Evolutionary conservation across 2,113 vertebrate genomes (phyloP).

Genomic region (Antechinus flavipes): DNA sequence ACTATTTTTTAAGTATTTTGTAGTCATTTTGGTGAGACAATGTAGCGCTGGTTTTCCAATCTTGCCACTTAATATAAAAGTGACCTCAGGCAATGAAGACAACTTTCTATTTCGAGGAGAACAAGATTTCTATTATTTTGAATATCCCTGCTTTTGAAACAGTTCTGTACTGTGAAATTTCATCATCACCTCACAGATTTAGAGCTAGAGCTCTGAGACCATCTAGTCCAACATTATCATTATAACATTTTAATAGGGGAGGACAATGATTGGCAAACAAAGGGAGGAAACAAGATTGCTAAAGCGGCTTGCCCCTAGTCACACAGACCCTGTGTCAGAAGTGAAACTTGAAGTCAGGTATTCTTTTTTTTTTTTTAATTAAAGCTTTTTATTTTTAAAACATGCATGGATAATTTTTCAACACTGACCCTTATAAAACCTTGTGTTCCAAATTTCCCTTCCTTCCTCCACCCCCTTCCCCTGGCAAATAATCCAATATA

Average conservation of each 20-base stretch:
- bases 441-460: too few species aligned
- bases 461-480: too few species aligned
- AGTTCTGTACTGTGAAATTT: not conserved
- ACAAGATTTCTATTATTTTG: not conserved
- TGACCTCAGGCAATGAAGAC: not conserved
- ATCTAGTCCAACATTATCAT: not conserved
- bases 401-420: too few species aligned
- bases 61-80: constrained; percentile 1
- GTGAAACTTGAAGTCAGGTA: not conserved
- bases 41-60: not conserved
- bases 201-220: not conserved
- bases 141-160: not conserved
- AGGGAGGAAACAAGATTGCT: not conserved
- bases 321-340: not conserved
- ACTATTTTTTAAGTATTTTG: not conserved
- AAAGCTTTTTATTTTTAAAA: too few species aligned
- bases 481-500: too few species aligned
- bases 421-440: too few species aligned
- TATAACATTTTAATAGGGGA: not conserved
- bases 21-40: not conserved
- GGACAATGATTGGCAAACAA: not conserved
- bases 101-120: not conserved
- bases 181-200: not conserved
- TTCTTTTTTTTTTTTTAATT: too few species aligned
- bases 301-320: not conserved